phyloP scores from a whole-genome alignment of 2,797 vertebrate species.

The Triplophysa bombifrons region DNA sequence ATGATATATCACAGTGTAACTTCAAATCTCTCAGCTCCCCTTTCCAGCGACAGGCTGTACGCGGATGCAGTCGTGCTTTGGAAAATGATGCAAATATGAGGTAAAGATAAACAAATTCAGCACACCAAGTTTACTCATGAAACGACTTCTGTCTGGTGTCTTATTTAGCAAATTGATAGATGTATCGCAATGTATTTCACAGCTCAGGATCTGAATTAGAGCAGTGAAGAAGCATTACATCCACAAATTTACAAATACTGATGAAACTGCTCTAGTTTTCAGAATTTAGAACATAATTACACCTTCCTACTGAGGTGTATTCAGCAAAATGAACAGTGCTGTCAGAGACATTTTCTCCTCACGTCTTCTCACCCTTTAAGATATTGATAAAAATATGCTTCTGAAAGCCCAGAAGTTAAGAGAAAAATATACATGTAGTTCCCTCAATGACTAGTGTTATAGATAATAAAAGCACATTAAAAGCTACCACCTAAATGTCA shows the following conservation, averaged over 20 bases:
- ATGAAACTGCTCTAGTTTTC: conserved; percentile 31
- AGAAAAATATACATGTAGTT: background rate
- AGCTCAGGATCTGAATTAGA: background rate
- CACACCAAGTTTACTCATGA: background rate
- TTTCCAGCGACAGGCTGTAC: background rate
- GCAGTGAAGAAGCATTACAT: background rate
- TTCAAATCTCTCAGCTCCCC: conserved; percentile 2
- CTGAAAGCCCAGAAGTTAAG: background rate
- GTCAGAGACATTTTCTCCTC: background rate
- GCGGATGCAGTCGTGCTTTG: conserved; percentile 38
- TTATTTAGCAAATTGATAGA: conserved; percentile 5
- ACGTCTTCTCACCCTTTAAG: background rate
- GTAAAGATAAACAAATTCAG: conserved; percentile 37
- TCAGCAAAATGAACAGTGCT: background rate
- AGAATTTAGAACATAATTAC: background rate
- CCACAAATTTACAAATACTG: conserved; percentile 32
- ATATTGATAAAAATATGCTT: background rate
- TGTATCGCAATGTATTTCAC: background rate
- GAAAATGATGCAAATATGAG: conserved; percentile 34
- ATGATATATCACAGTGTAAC: conserved; percentile 5
- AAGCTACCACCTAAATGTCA: background rate
- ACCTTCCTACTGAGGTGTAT: conserved; percentile 26
- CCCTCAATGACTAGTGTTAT: background rate
- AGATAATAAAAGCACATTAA: background rate
- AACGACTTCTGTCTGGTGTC: background rate